Evolutionary conservation across 2,113 vertebrate species (phyloP), one percentile per base, ranked within the genome.

Genomic region (Tapirus terrestris): DNA sequence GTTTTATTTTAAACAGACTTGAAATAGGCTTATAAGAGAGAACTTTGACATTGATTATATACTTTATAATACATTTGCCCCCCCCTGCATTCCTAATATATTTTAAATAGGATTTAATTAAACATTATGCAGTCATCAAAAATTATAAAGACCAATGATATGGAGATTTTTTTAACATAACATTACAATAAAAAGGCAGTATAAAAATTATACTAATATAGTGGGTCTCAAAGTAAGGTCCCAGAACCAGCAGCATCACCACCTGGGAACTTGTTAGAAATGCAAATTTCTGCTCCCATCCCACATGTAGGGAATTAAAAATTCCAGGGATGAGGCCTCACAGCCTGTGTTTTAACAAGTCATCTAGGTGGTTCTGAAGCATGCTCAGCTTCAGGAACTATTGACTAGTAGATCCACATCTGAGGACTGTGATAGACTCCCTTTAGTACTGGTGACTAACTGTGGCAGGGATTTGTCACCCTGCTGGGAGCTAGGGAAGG

Each of bases 21-120:
- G 20, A 94, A 88, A 65, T 90, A 67, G 31, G 20, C n/a, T 92
- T 43, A 48, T 72, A 48, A 94, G 73, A 70, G 23, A 60, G n/a
- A 87, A 75, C 39, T 96, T 75, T 75, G 68, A 96, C 12, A 27
- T 92, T 92, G 43, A 51, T 89, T 83, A 65, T 76, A 73, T 92
- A 68, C 67, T 85, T 72, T 90, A 70, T 61, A 96, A 33, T 89
- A 88, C 25, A 77, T 53, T 76, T 68, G 11, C 11, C 6, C 45
- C 33, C 8, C 6, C 16, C 33, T 39, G 4, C 39, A 43, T 75
- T 16, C 56, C 63, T 81, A 48, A 16, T 88, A 7, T 65, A 53
- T 83, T 96, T 92, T 20, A 89, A 65, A 14, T 96, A 67, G 51
- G 58, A 94, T 58, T 92, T 96, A 95, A 90, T 58, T 92, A 70